Base-by-base conservation (phyloP, 2,113 vertebrate genomes). In the Centropus unirufus region DNA sequence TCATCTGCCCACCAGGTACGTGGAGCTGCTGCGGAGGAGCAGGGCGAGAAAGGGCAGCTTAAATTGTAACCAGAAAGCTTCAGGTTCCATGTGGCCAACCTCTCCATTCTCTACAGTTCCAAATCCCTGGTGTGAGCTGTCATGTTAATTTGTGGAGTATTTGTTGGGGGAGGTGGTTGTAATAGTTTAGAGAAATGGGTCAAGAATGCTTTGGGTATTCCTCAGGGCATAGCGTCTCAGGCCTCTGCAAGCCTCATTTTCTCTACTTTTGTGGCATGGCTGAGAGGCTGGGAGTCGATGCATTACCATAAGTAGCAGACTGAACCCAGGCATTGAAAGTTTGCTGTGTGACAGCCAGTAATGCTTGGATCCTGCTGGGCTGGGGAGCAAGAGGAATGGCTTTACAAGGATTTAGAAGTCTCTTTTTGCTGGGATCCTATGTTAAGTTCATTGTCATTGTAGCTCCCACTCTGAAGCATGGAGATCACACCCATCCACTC, bases 1-100 rank as follows among this genome's bases (percentile, higher is more conserved):
- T 99, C 96, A 96, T 97, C 95, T 99, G 99, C 83, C 98, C 98
- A 2, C 91, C 80, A 94, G 99, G 99, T 99, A 87, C 93, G 22
- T 58, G 8, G 51, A 61, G 67, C 42, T 67, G 27, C 40, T 6
- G 2, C 6, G 6, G 39, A 29, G 32, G 17, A 61, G 34, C 1
- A 15, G 68, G 70, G 19, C 22, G 36, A 72, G 57, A 39, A 83
- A n/a, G 0, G 73, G n/a, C 24, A 74, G 20, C 42, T 84, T 7
- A 6, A 34, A 16, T 2, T 15, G 26, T 36, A 29, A 54, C 27
- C 36, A 66, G 47, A 24, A 64, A 12, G 36, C 12, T 87, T 61
- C 5, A 18, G 14, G 30, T 3, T 42, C 4, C 55, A 1, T 10
- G 30, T 49, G 64, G 42, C 39, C 62, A 77, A 96, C n/a, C 68